Base-by-base conservation (phyloP, 53 echinoderm and acorn worm genomes). In the Arbacia lixula region DNA sequence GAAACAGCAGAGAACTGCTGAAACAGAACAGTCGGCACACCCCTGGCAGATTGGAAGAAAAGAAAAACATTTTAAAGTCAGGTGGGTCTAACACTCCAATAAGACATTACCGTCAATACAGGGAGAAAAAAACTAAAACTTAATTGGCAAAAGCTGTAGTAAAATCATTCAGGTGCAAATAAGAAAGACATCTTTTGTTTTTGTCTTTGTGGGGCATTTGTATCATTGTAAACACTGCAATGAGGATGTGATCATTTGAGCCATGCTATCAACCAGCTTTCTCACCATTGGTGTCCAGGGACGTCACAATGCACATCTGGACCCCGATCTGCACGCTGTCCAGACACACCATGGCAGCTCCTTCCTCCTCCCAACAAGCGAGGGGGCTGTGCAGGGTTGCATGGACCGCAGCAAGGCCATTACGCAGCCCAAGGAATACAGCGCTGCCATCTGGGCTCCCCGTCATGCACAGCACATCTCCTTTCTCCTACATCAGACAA, bases 391-490 rank as follows among this genome's bases (percentile, higher is more conserved):
- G 91, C 20, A 86, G 88, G 31, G 87, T 67, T 3, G 99, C 94
- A 84, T 99, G 89, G 4, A 95, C 49, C 36, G 90, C 85, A 3
- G 89, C 53, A 2, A 99, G 75, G 35, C 94, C 94, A 49, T 88
- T 85, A 29, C 90, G 90, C 12, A 92, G 68, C 31, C 99, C 99
- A 28, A 94, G 83, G 68, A 99, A 95, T 26, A 92, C 72, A 52
- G 92, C 92, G 16, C 88, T 88, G 11, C 99, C 99, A 85, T 99
- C 99, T 25, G 90, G 86, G 32, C 94, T 95, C 17, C 89, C 91
- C 25, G 82, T 36, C 30, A 91, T 49, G 53, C 89, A 89, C 40
- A 72, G 85, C 29, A 85, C 71, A 21, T 94, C 85, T 34, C 88
- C 89, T 65, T 84, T 86, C 30, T 92, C 92, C 99, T 99, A 46